These are phyloP conservation scores for Pandion haliaetus DNA, from an alignment of 2,113 vertebrate species.

Conservation along the genomic window DNA sequence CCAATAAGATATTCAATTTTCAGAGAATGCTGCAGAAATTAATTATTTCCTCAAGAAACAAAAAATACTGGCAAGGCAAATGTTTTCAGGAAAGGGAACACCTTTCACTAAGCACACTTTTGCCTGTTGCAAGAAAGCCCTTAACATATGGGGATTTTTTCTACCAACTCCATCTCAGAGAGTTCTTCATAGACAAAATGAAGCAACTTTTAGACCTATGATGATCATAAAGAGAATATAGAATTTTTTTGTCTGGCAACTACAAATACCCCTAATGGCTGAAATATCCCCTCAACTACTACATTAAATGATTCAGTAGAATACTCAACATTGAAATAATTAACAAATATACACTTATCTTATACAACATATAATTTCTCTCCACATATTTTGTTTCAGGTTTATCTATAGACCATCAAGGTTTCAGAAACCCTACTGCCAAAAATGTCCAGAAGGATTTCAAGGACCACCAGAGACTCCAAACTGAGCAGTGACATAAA, in stretches of 20 bases:
- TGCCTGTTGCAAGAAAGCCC: not conserved
- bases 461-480: not conserved
- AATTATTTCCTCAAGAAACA: not conserved
- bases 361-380: not conserved
- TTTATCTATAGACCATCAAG: not conserved
- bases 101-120: not conserved
- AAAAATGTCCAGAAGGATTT: not conserved
- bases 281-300: not conserved
- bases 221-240: not conserved
- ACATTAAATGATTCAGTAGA: not conserved
- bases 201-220: not conserved
- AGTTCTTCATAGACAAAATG: not conserved
- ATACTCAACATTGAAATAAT: not conserved
- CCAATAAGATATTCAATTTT: not conserved
- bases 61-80: not conserved
- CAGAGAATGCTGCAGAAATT: not conserved
- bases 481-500: not conserved
- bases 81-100: not conserved
- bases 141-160: not conserved
- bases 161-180: not conserved
- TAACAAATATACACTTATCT: not conserved
- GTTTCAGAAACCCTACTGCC: not conserved
- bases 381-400: not conserved
- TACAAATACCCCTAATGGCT: not conserved
- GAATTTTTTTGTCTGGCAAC: not conserved